A percentile compares a stretch with the other conserved stretches of the same genome.
These are phyloP conservation scores for Thelohanellus kitauei DNA, from an alignment of 30 jellyfish, hydroid and myxozoan genomes.

Conservation along the genomic window DNA sequence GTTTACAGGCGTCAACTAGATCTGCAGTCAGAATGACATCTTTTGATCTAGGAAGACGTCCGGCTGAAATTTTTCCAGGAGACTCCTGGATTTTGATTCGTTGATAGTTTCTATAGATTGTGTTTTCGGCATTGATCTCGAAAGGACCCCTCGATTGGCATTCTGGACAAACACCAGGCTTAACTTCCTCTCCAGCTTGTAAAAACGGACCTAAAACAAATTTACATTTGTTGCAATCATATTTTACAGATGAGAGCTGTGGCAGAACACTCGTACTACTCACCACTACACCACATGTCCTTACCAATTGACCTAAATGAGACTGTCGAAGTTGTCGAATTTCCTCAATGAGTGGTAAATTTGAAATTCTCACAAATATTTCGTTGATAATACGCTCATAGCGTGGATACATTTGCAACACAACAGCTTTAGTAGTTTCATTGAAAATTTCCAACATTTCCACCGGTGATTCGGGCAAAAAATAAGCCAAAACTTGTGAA, in stretches of 20 bases:
- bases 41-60: slow-evolving; percentile 78
- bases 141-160: slow-evolving; percentile 91
- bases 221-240: slow-evolving; percentile 49
- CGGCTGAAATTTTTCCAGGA: slow-evolving; percentile 89
- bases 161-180: slow-evolving; percentile 81
- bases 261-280: slow-evolving; percentile 75
- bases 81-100: slow-evolving; percentile 61
- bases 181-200: slow-evolving; percentile 43
- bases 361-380: slow-evolving; percentile 53
- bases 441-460: slow-evolving; percentile 69
- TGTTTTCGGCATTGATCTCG: slow-evolving; percentile 69
- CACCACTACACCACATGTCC: slow-evolving; percentile 65
- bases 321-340: slow-evolving; percentile 62
- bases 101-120: slow-evolving; percentile 55
- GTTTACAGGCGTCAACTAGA: slow-evolving; percentile 82
- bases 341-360: slow-evolving; percentile 67
- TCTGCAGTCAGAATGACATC: slow-evolving; percentile 53
- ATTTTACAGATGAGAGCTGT: slow-evolving; percentile 49
- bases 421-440: slow-evolving; percentile 91
- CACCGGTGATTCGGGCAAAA: slow-evolving; percentile 91
- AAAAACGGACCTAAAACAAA: slow-evolving; percentile 65
- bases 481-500: slow-evolving; percentile 83
- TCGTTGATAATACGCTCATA: slow-evolving; percentile 68
- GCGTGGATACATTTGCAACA: slow-evolving; percentile 52
- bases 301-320: slow-evolving; percentile 47